These are phyloP conservation scores for Neoitamus cyanurus DNA, from an alignment of 2,888 invertebrate genomes.

Conservation along the genomic window DNA sequence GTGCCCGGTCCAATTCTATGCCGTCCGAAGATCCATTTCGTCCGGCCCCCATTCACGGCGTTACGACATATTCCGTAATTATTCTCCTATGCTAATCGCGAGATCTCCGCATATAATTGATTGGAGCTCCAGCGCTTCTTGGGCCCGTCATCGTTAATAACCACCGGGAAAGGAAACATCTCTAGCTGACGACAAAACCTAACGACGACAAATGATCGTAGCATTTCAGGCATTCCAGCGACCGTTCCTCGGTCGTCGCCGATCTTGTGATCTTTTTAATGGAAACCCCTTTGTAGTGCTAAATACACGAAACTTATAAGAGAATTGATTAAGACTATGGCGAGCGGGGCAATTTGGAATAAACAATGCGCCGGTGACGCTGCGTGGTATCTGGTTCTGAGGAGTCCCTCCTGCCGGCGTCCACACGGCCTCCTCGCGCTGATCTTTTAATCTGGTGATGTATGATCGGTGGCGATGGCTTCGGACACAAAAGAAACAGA, in stretches of 20 bases:
- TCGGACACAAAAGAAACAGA: slow-evolving; percentile 17
- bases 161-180: slow-evolving; percentile 16
- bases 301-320: slow-evolving; percentile 10
- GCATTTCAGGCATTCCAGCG: slow-evolving; percentile 33
- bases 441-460: slow-evolving; percentile 39
- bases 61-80: slow-evolving; percentile 28
- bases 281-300: slow-evolving; percentile 30
- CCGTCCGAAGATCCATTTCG: neutral
- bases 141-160: slow-evolving; percentile 30
- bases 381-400: neutral
- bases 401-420: neutral
- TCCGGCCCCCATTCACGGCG: neutral
- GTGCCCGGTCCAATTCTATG: neutral
- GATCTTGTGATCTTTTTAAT: slow-evolving; percentile 27
- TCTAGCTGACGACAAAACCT: slow-evolving; percentile 25
- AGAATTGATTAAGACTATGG: slow-evolving; percentile 38
- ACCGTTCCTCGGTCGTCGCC: neutral
- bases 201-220: slow-evolving; percentile 33
- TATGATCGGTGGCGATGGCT: slow-evolving; percentile 35
- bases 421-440: neutral
- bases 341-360: slow-evolving; percentile 18
- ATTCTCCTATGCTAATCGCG: slow-evolving; percentile 26
- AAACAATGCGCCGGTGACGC: neutral
- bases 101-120: slow-evolving; percentile 22
- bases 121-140: slow-evolving; percentile 9